Conservation (phyloP, 92 coral and sea anemone species). For the Isaurus tuberculatus region DNA sequence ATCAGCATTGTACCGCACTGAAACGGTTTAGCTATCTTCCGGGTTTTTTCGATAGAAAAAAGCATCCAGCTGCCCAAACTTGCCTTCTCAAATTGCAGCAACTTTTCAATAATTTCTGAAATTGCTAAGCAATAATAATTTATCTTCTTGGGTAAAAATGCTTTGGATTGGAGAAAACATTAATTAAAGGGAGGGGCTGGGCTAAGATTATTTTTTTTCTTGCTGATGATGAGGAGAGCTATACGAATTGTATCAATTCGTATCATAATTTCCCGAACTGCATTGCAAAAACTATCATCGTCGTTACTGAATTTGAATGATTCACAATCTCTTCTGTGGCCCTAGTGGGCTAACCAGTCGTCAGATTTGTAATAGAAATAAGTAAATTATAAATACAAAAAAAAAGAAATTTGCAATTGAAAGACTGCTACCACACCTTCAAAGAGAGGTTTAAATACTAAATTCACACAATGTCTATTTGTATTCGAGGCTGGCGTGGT, state of each 20-base stretch:
- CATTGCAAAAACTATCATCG: neutral
- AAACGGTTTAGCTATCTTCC: neutral
- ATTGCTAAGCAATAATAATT: neutral
- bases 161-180: neutral
- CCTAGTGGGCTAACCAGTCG: no score
- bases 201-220: neutral
- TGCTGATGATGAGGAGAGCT: neutral
- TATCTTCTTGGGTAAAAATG: neutral
- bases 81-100: neutral
- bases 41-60: no score
- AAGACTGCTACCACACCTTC: no score
- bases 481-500: no score
- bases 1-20: constrained; percentile 34
- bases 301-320: neutral
- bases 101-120: neutral
- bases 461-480: no score
- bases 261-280: neutral
- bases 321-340: no score
- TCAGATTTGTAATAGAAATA: no score
- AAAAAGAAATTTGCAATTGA: no score
- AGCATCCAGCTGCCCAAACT: neutral
- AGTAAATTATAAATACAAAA: no score
- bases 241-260: constrained; percentile 30
- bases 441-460: no score
- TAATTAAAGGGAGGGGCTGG: neutral